Base-by-base conservation (phyloP, 1,140 invertebrate genomes). In the Pachypsylla venusta region DNA sequence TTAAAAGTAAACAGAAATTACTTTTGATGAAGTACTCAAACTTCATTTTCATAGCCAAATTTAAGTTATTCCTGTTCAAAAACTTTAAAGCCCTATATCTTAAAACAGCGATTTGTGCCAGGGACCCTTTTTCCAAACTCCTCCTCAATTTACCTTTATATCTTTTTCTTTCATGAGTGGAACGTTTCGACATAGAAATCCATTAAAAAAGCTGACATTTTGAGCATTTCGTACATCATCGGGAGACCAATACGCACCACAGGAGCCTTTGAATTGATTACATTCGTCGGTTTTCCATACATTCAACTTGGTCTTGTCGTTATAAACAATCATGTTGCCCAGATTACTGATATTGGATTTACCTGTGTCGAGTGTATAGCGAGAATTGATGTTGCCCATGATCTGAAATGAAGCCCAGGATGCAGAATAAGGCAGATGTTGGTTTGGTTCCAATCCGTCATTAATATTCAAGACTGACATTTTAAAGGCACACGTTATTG, bases 201-300 rank as follows among this genome's bases (percentile, higher is more conserved):
- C 79, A 16, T 79, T 76, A 67, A 85, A 88, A 1, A 89, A 69
- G 54, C 82, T 67, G 0, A 90, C 61, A 16, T 60, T 65, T 2
- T 58, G 60, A n/a, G 53, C 53, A 53, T 79, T 74, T 2, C 64
- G 57, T 20, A 87, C 66, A 25, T 74, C 62, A 1, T 75, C 70
- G 0, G 84, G 80, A 0, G 87, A 83, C 67, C 88, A 90, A 62
- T 86, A 80, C 0, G 78, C 76, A 0, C 87, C 88, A 63, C 89
- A 86, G 0, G 84, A 82, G 5, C 84, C 84, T 60, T 81, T 76
- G 39, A 90, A 76, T 56, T 73, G 73, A 64, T 93, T 88, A 66
- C 88, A 92, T 22, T 80, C 76, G 1, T 81, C 74, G 1, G 79
- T 79, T 0, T 72, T 71, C 85, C 85, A 89, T 25, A 77, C 70